phyloP scores from a whole-genome alignment of 2,113 vertebrate genomes.

The Mustela nigripes region DNA sequence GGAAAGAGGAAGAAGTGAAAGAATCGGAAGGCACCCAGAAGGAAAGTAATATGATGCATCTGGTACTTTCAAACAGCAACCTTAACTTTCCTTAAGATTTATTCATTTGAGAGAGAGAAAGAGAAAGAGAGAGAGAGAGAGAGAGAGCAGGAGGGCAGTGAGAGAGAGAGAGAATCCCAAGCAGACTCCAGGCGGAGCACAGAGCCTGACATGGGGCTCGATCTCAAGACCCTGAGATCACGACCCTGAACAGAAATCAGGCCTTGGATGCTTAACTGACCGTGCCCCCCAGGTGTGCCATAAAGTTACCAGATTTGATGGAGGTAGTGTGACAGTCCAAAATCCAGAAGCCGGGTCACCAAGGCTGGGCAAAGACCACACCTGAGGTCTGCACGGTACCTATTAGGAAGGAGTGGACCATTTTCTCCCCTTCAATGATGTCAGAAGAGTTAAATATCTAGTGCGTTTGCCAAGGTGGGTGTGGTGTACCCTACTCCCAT shows the following conservation, averaged over 20 bases:
- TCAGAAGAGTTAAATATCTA: not conserved
- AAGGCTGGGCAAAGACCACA: not conserved
- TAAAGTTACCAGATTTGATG: no score
- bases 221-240: not conserved
- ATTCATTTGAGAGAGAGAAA: not conserved
- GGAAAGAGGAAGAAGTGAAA: not conserved
- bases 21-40: rapidly evolving
- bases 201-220: not conserved
- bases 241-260: not conserved
- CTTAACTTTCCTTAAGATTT: not conserved
- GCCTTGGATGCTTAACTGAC: not conserved
- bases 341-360: not conserved
- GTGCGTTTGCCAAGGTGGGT: not conserved
- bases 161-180: not conserved
- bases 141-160: not conserved
- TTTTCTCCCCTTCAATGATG: not conserved
- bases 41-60: not conserved
- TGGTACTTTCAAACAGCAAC: not conserved
- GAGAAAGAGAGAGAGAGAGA: not conserved
- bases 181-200: rapidly evolving
- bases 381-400: rapidly evolving
- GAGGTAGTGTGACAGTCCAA: rapidly evolving
- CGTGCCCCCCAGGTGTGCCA: not conserved
- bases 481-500: rapidly evolving
- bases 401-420: rapidly evolving